These are phyloP conservation scores for Actenoides hombroni DNA, from an alignment of 2,113 vertebrate genomes.

Conservation along the genomic window DNA sequence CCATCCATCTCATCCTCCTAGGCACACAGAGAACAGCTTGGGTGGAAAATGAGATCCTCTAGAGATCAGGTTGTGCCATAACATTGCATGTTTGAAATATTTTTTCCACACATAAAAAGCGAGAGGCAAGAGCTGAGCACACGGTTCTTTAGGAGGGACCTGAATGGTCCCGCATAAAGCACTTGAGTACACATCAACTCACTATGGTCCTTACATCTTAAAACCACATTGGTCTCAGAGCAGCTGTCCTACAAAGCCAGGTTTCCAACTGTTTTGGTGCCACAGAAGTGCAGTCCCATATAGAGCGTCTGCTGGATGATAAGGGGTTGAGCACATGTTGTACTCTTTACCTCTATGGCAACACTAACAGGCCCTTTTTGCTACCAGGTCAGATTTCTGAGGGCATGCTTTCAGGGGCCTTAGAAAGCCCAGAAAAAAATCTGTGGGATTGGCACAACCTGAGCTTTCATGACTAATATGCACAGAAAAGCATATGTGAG, in stretches of 20 bases:
- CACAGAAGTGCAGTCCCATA: background rate
- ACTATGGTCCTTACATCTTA: background rate
- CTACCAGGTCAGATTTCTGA: background rate
- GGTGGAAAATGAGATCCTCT: background rate
- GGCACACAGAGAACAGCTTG: background rate
- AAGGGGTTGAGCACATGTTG: accelerated
- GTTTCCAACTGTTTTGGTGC: background rate
- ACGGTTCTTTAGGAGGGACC: background rate
- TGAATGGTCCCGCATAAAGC: background rate
- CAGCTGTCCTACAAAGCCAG: background rate
- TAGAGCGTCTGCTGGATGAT: background rate
- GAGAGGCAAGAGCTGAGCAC: background rate
- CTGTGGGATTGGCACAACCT: background rate
- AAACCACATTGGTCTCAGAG: background rate
- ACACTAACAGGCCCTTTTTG: background rate
- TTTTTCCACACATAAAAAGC: background rate
- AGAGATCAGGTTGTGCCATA: background rate
- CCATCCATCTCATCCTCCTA: background rate
- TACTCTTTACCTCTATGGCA: background rate
- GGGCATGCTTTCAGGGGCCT: background rate
- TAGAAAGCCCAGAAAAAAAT: background rate
- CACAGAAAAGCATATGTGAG: background rate
- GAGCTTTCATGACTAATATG: background rate
- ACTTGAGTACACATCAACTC: background rate
- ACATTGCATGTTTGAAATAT: background rate